These are phyloP conservation scores for Orientallactaga sibirica DNA, from an alignment of 2,797 vertebrate species.

Conservation along the genomic window DNA sequence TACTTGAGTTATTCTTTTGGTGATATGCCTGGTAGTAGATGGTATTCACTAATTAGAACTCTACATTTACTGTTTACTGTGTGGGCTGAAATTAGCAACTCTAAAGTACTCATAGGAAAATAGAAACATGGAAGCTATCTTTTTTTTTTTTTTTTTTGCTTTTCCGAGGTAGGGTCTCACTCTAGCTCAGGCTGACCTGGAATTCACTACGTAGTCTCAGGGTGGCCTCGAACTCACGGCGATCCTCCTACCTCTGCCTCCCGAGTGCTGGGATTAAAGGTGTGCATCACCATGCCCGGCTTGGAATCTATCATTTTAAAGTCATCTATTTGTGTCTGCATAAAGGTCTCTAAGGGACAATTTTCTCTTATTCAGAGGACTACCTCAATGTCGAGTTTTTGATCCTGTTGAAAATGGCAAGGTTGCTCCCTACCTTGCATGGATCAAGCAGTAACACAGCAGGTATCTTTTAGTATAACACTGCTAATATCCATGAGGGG, in stretches of 20 bases:
- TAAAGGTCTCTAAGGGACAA: not conserved
- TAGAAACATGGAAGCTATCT: not conserved
- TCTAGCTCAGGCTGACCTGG: no score
- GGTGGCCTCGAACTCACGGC: no score
- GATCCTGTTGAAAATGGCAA: not conserved
- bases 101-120: not conserved
- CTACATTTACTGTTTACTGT: not conserved
- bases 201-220: no score
- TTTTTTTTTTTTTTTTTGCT: no score
- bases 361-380: not conserved
- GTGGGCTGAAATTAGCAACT: constrained; percentile 2
- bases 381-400: not conserved
- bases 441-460: no score
- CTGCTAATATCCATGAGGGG: not conserved
- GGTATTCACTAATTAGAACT: not conserved
- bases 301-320: not conserved
- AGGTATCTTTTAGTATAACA: not conserved
- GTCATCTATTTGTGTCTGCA: not conserved
- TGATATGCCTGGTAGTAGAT: not conserved
- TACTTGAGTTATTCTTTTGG: not conserved
- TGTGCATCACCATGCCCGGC: no score
- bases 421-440: not conserved
- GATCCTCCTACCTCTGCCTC: no score
- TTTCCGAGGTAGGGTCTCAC: no score
- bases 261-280: no score